Base-by-base conservation (phyloP, 1,140 invertebrate species). In the Drosophila athabasca region DNA sequence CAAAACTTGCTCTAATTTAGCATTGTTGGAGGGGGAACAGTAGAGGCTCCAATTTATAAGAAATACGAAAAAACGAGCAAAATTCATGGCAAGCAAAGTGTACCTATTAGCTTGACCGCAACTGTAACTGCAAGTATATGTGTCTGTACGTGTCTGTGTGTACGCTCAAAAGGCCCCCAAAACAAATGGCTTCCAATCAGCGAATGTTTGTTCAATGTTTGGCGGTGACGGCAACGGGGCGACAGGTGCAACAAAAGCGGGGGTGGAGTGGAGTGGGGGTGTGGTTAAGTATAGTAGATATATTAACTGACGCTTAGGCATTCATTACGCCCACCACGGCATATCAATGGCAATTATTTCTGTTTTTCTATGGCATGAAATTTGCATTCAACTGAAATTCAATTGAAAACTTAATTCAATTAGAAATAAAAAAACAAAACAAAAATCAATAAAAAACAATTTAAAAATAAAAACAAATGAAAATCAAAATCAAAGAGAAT, bases 1-100 rank as follows among this genome's bases (percentile, higher is more conserved):
- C 79, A 78, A 78, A 78, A 67, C 44, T 54, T 66, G 65, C 73
- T 84, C 79, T 83, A 83, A 83, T 83, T 83, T 79, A 46, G 17
- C 71, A 76, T 83, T 83, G 75, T 11, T 35, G 31, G 9, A 35
- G 31, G 31, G 9, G 11, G 11, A 13, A 39, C 35, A 39, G 35
- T 19, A 19, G 17, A 19, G 17, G 17, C 17, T 19, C 17, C 17
- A 19, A 19, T 19, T 19, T 19, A 19, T 19, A 19, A 0, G 29
- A 29, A 29, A 29, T 29, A 29, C 26, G 26, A 6, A 29, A 29
- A 29, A 26, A n/a, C 24, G 24, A 24, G 24, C 24, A 0, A 4
- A 24, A 24, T 3, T 3, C 24, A 29, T 6, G 26, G 6, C 6
- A 29, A 29, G 26, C 31, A 11, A 11, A 39, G 11, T 39, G 8